These are phyloP conservation scores for Euglossa dilemma DNA, from an alignment of 1,140 invertebrate species.

Conservation along the genomic window DNA sequence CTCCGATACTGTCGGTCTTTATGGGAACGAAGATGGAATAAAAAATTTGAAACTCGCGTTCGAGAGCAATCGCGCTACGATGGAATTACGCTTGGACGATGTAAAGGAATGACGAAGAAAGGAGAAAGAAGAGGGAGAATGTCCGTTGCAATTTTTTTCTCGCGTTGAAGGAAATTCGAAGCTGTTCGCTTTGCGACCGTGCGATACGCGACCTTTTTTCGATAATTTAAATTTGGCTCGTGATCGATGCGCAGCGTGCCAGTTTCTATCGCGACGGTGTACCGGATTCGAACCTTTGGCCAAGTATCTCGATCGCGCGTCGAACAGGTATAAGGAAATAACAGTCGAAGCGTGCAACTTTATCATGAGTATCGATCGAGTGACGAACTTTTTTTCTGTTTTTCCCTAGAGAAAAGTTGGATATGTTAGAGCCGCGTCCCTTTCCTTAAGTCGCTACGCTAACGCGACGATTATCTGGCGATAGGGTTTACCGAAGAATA, in stretches of 20 bases:
- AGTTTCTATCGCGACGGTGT: constrained; percentile 43
- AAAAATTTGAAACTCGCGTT: too few relatives aligned
- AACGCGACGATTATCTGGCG: too few relatives aligned
- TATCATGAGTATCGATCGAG: too few relatives aligned
- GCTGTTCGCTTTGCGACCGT: not conserved
- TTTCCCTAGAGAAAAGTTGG: too few relatives aligned
- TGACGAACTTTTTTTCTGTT: too few relatives aligned
- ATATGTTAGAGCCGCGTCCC: too few relatives aligned
- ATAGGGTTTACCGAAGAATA: too few relatives aligned
- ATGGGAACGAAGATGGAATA: too few relatives aligned
- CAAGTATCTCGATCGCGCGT: not conserved
- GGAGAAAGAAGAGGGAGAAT: not conserved
- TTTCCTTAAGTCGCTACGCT: too few relatives aligned
- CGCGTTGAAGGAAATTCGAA: not conserved
- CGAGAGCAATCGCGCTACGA: too few relatives aligned
- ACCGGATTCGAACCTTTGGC: constrained; percentile 35
- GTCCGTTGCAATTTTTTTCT: not conserved
- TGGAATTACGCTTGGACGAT: too few relatives aligned
- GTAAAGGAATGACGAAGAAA: not conserved
- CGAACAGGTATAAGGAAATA: not conserved
- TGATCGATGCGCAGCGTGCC: constrained; percentile 24
- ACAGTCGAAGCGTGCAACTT: not conserved
- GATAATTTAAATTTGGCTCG: constrained; percentile 61
- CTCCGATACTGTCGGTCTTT: too few relatives aligned
- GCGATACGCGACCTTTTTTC: not conserved